Evolutionary conservation across 2,113 vertebrate species (phyloP), one percentile per base, ranked within the genome.

Genomic region (Riparia riparia): DNA sequence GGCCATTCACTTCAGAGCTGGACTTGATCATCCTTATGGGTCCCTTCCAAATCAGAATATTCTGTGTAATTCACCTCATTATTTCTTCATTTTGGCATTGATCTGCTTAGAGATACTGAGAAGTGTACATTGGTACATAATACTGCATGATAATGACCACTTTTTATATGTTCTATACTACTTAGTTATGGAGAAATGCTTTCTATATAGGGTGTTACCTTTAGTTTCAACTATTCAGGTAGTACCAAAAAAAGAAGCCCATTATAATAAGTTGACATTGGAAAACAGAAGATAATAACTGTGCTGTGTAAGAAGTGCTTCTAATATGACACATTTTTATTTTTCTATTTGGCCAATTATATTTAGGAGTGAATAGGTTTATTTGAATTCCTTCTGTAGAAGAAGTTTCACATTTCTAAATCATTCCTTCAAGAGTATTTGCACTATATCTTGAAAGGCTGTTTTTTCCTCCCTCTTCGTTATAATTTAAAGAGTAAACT

Each of bases 401-500:
- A 71, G 39, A 26, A 41, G 22, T 68, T 42, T 29, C 5, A 21
- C 3, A 2, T 26, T 80, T 83, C 19, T 26, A 32, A 89, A 61
- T 51, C 73, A 78, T 9, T 63, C 3, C 6, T 54, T 78, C 32
- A 78, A 31, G 16, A 64, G 9, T 53, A 32, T 45, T 79, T 86
- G 54, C 5, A 13, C 17, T 71, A 0, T 71, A 12, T 72, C 41
- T 58, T 79, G 26, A 42, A 6, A 20, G 4, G 3, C 12, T 45
- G 6, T 73, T 56, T 54, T 58, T 21, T 6, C 4, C 0, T 2
- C 6, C 29, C 12, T 1, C 39, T 60, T 25, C 17, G 7, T 64
- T 61, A 5, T n/a, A 56, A 57, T 57, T 61, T 69, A n/a, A 78
- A 72, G 32, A 34, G 6, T 56, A 65, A 90, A 58, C 12, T 9